Evolutionary conservation across 2,888 invertebrate species (phyloP).

Genomic region (Rhagonycha lutea): DNA sequence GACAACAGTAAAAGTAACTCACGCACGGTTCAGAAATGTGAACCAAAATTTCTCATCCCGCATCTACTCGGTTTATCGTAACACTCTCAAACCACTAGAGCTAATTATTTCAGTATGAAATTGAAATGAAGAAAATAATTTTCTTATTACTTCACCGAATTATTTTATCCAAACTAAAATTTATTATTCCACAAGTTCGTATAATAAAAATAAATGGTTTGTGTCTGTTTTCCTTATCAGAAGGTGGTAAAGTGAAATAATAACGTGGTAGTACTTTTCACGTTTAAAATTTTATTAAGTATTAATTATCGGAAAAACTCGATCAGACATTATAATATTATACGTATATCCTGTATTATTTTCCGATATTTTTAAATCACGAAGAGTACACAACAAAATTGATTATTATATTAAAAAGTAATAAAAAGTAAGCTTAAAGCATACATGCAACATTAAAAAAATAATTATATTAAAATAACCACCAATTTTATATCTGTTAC

Average conservation of each 20-base stretch:
- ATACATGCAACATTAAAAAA: neutral
- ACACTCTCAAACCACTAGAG: neutral
- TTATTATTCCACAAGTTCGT: neutral
- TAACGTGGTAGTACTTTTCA: neutral
- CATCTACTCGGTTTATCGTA: neutral
- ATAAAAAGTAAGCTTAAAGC: neutral
- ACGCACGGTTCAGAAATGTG: neutral
- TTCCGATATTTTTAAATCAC: neutral
- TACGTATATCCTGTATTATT: neutral
- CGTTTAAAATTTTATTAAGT: neutral
- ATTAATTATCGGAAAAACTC: neutral
- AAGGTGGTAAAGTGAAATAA: neutral
- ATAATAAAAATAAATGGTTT: no score
- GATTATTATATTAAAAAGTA: neutral
- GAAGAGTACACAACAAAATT: neutral
- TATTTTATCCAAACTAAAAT: neutral
- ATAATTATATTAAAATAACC: neutral
- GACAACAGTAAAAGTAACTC: neutral
- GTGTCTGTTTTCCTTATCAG: neutral
- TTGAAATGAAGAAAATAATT: neutral
- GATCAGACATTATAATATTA: neutral
- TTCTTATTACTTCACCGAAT: neutral
- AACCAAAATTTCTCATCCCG: neutral
- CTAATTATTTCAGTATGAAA: neutral
- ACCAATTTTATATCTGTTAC: neutral